Percentiles rank a stretch among this genome's conserved stretches.
phyloP scores from a whole-genome alignment of 2,113 vertebrate genomes.

The Abramis brama region DNA sequence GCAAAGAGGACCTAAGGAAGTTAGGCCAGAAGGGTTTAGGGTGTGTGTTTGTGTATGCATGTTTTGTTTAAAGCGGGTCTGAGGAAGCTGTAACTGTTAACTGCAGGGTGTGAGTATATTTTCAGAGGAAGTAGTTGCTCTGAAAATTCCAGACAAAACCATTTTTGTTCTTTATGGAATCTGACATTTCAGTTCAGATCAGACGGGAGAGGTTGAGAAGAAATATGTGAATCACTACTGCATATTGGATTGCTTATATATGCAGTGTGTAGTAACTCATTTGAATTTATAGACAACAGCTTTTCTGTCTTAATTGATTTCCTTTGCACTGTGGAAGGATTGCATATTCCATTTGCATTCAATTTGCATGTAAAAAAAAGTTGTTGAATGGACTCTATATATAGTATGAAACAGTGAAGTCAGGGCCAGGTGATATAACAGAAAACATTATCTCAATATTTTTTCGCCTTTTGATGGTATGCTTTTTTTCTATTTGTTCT shows the following conservation, averaged over 20 bases:
- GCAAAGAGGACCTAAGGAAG: slow-evolving; percentile 33
- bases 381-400: not conserved
- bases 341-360: not conserved
- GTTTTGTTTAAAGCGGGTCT: slow-evolving; percentile 39
- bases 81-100: slow-evolving; percentile 35
- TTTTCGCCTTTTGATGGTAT: not conserved
- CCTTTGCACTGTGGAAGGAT: not conserved
- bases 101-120: slow-evolving; percentile 10
- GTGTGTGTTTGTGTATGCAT: slow-evolving; percentile 4
- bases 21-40: not conserved
- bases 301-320: not conserved
- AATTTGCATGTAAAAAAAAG: not conserved
- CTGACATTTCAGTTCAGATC: not conserved
- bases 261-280: not conserved
- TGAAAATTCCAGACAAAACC: not conserved
- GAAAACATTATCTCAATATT: not conserved
- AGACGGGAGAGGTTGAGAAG: not conserved
- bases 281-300: not conserved
- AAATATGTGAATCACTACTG: not conserved
- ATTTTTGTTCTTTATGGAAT: not conserved
- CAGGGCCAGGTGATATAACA: not conserved
- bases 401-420: not conserved
- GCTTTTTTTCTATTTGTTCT: not conserved
- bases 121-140: slow-evolving; percentile 28
- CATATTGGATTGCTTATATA: not conserved